phyloP scores from a whole-genome alignment of 2,888 invertebrate species.

The Meghimatium bilineatum region DNA sequence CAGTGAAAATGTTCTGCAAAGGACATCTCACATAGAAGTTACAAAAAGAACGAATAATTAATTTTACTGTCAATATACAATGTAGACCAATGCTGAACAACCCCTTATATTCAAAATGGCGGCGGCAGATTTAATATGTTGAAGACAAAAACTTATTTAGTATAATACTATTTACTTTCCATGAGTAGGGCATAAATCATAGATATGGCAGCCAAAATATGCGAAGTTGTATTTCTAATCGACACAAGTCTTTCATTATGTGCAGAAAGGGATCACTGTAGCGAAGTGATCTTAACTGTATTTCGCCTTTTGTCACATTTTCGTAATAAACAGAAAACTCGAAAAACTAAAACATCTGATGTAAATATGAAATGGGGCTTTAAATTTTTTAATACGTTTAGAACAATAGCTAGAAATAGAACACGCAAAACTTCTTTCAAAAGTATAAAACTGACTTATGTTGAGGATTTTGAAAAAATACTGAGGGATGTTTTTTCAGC shows the following conservation, averaged over 20 bases:
- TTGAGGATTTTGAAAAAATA: slow-evolving; percentile 69
- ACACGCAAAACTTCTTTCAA: slow-evolving; percentile 30
- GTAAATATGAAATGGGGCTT: slow-evolving; percentile 66
- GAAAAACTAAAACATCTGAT: background rate
- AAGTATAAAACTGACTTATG: slow-evolving; percentile 64
- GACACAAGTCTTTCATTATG: slow-evolving; percentile 50
- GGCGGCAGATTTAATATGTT: slow-evolving; percentile 44
- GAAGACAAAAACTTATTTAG: background rate
- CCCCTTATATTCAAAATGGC: slow-evolving; percentile 51
- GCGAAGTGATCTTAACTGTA: slow-evolving; percentile 58
- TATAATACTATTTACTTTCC: background rate
- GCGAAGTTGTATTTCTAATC: slow-evolving; percentile 61
- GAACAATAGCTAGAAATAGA: slow-evolving; percentile 11
- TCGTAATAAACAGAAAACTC: slow-evolving; percentile 20
- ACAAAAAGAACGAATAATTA: background rate
- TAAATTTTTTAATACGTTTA: slow-evolving; percentile 64
- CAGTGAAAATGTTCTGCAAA: no score
- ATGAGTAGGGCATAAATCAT: slow-evolving; percentile 14
- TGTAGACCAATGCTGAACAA: slow-evolving; percentile 24
- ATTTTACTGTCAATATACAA: background rate
- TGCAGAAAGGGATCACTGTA: slow-evolving; percentile 42
- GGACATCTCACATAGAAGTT: no score
- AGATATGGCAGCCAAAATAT: background rate
- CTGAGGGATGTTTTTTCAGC: slow-evolving; percentile 54
- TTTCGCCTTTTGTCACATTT: slow-evolving; percentile 58